Percentiles rank a stretch among this genome's conserved stretches.
Conservation (phyloP, 2,888 invertebrate genomes). For the Callyntrura sp. region DNA sequence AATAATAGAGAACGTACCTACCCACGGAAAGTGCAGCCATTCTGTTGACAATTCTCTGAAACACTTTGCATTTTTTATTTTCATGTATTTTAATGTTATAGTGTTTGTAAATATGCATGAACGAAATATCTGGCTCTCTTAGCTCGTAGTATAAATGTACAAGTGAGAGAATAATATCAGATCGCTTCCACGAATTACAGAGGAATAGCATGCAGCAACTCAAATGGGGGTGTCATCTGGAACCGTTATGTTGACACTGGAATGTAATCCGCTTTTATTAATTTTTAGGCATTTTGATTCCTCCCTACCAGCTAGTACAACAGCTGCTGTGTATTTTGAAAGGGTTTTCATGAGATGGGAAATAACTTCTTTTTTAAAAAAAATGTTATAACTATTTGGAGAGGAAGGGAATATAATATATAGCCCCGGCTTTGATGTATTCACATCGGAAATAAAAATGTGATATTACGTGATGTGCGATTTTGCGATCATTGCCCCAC, state of each 20-base stretch:
- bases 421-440: no score
- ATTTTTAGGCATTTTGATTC: constrained; percentile 26
- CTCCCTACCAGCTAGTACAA: no score
- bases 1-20: no score
- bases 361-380: no score
- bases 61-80: constrained; percentile 25
- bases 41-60: not conserved
- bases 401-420: no score
- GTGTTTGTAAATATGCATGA: constrained; percentile 18
- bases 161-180: not conserved
- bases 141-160: not conserved
- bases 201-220: not conserved
- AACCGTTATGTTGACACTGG: not conserved
- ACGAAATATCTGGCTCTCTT: not conserved
- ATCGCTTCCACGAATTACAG: no score
- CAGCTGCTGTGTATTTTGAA: no score
- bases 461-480: no score
- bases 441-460: no score
- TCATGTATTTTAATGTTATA: not conserved
- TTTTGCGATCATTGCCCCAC: no score
- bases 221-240: constrained; percentile 25
- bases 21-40: no score
- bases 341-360: no score
- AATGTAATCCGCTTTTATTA: not conserved
- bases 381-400: not conserved